These are phyloP conservation scores for Laticauda colubrina DNA, from an alignment of 2,113 vertebrate species.

Conservation along the genomic window DNA sequence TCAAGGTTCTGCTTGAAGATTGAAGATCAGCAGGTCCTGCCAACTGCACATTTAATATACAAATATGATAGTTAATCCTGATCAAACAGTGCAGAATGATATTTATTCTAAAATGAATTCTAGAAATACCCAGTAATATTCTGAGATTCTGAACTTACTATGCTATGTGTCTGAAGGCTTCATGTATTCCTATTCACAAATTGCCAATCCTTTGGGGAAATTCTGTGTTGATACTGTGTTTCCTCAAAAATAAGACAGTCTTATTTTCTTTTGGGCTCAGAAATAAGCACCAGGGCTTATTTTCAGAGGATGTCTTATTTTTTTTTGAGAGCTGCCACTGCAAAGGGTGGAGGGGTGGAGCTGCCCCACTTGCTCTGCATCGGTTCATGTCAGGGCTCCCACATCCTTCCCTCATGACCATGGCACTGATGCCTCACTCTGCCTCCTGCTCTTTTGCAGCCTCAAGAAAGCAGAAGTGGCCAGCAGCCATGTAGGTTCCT, in stretches of 20 bases:
- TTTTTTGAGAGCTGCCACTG: too few relatives aligned
- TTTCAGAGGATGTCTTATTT: too few relatives aligned
- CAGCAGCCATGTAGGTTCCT: too few relatives aligned
- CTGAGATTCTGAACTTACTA: background rate
- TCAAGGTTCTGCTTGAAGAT: background rate
- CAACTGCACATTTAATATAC: background rate
- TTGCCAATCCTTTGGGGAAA: background rate
- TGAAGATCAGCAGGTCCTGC: background rate
- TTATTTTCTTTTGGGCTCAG: too few relatives aligned
- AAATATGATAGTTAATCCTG: background rate
- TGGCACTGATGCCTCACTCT: too few relatives aligned
- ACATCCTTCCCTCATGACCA: too few relatives aligned
- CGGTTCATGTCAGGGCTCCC: fast-evolving
- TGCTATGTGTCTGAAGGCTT: background rate
- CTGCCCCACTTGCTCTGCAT: too few relatives aligned
- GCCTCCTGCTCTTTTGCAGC: too few relatives aligned
- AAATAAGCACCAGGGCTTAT: too few relatives aligned
- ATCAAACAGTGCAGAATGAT: background rate
- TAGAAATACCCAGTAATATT: background rate
- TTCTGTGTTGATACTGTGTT: background rate
- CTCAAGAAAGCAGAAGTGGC: too few relatives aligned
- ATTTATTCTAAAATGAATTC: background rate
- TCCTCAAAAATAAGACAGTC: too few relatives aligned
- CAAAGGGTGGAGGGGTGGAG: too few relatives aligned
- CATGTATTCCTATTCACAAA: background rate